Conservation (phyloP, 2,113 vertebrate species). For the Cairina moschata region DNA sequence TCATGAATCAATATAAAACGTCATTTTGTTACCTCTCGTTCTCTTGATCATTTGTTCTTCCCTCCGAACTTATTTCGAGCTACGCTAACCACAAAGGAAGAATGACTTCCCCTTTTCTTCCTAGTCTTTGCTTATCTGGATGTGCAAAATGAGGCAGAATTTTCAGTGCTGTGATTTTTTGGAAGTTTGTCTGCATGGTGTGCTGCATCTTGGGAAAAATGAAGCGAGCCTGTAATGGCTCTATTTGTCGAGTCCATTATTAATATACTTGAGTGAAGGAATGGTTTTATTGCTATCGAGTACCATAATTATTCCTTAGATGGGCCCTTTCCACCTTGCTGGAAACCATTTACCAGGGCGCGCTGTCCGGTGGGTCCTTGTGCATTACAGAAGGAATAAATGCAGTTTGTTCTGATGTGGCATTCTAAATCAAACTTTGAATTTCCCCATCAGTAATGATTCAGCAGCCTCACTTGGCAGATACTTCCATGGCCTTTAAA, state of each 20-base stretch:
- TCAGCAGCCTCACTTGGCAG: neutral
- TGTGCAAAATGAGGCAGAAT: neutral
- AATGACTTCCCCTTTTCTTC: neutral
- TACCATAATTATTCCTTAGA: neutral
- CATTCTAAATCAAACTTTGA: neutral
- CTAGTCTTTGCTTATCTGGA: neutral
- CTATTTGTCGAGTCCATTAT: neutral
- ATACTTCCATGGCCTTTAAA: neutral
- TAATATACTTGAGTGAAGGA: neutral
- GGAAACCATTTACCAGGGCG: neutral
- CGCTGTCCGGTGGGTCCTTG: neutral
- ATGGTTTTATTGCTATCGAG: neutral
- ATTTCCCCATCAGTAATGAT: neutral
- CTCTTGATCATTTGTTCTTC: neutral
- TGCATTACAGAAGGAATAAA: neutral
- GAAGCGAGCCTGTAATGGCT: neutral
- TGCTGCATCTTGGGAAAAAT: neutral
- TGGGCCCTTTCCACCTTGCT: neutral
- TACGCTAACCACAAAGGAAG: neutral
- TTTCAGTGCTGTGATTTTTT: neutral
- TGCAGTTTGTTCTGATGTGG: neutral
- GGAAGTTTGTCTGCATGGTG: neutral
- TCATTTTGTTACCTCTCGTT: neutral
- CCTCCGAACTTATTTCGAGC: neutral
- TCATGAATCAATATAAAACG: neutral